Percentiles rank a stretch among this genome's conserved stretches.
phyloP scores from a whole-genome alignment of 2,797 vertebrate genomes.

The Ctenopoma multispine region DNA sequence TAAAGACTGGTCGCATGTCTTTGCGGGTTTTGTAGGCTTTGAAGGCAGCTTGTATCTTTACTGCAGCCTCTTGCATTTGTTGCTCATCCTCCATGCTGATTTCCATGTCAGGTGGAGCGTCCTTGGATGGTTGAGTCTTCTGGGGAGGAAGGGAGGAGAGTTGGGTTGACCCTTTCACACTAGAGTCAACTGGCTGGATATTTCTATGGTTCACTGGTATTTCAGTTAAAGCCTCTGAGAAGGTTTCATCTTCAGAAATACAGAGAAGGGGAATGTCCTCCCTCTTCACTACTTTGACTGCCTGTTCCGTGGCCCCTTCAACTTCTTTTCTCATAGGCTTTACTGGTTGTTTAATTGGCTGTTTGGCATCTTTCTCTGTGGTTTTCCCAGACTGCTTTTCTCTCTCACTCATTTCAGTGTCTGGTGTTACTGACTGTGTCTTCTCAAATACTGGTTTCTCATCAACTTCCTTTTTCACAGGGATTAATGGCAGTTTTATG shows the following conservation, averaged over 20 bases:
- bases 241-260: slow-evolving; percentile 92
- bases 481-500: slow-evolving; percentile 5
- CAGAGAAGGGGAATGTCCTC: slow-evolving; percentile 78
- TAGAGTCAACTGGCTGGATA: slow-evolving; percentile 44
- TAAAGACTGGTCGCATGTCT: slow-evolving; percentile 90
- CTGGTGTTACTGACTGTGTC: slow-evolving; percentile 28
- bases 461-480: slow-evolving; percentile 29
- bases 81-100: slow-evolving; percentile 82
- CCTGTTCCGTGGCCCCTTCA: slow-evolving; percentile 39
- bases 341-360: slow-evolving; percentile 53
- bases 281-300: slow-evolving; percentile 50
- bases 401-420: slow-evolving; percentile 34
- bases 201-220: slow-evolving; percentile 81
- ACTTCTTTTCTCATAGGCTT: slow-evolving; percentile 71
- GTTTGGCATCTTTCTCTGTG: slow-evolving; percentile 36
- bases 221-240: slow-evolving; percentile 87
- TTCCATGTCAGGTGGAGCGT: slow-evolving; percentile 45
- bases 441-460: slow-evolving; percentile 42
- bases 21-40: slow-evolving; percentile 93
- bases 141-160: slow-evolving; percentile 56
- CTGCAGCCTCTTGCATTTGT: slow-evolving; percentile 87
- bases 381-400: slow-evolving; percentile 33
- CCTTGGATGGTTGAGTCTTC: slow-evolving; percentile 45
- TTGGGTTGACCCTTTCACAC: slow-evolving; percentile 52
- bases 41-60: slow-evolving; percentile 96